Base-by-base conservation (phyloP, 2,888 invertebrate genomes). In the Syrphus vitripennis region DNA sequence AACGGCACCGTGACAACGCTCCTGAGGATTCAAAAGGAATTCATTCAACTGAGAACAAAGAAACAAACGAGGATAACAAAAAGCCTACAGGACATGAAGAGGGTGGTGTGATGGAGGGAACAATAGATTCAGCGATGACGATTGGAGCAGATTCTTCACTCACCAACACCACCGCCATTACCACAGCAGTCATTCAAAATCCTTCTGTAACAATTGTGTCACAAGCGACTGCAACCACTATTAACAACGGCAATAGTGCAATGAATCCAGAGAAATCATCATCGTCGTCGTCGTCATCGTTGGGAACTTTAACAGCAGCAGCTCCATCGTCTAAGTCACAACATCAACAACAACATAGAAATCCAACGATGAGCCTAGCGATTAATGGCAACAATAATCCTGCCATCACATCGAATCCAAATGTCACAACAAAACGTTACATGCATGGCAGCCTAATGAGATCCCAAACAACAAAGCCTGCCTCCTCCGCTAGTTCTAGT, bases 381-480 rank as follows among this genome's bases (percentile, higher is more conserved):
- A 83, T 87, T 87, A 83, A 83, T 83, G 75, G 79, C 65, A 87
- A 87, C 87, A 86, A 74, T 78, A 87, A 83, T 79, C 71, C 82
- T 34, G 77, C 69, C 57, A 86, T 55, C 74, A 84, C 88, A 89
- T 90, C 72, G 82, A 88, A 14, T 75, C 79, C 88, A n/a, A 87
- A 88, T 50, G 76, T 88, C n/a, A 80, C 87, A 87, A 88, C 89
- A 88, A 91, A 89, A 88, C 90, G 92, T 29, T 92, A 91, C 87
- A 91, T 91, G 91, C 89, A 90, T 10, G 91, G 91, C 26, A 91
- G 90, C 70, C 86, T 92, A 88, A 90, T 91, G 87, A 89, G 92
- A 63, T 90, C 91, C 4, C 92, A 92, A 88, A 92, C 92, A 80
- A 89, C 88, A 55, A 88, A 88, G 59, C 72, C 87, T 26, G 53